Base-by-base conservation (phyloP, 2,797 vertebrate genomes). In the Sebastes kiyomatsui region DNA sequence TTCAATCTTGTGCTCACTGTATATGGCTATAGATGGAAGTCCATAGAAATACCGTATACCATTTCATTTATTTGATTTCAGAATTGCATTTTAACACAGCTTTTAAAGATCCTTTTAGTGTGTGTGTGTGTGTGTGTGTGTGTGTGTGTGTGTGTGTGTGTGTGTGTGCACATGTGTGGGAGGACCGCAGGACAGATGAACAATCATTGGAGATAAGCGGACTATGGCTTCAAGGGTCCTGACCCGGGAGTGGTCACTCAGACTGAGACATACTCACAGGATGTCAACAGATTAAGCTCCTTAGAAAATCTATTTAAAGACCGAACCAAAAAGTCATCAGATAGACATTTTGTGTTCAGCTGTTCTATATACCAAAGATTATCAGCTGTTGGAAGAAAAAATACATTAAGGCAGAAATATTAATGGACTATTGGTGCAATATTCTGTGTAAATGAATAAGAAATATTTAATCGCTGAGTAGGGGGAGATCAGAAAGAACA, bases 231-330 rank as follows among this genome's bases (percentile, higher is more conserved):
- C 77, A 38, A 49, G 75, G 89, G 89, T 89, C 88, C n/a, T 78
- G 86, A 91, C 87, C 88, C 79, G 65, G 14, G 22, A 84, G 85
- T 87, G 86, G 83, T 85, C 83, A 81, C 77, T 89, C 86, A 80
- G 76, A 87, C 84, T 33, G 79, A 85, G 81, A 84, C 80, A 87
- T 72, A 84, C 73, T 89, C 83, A 80, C 70, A 88, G 69, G 82
- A 91, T 92, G 90, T 93, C 88, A 89, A 81, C 87, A 87, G 88
- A 92, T 90, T 87, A 91, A 82, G 85, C 89, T 92, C 79, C 89
- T 92, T 90, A 91, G 87, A 73, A 79, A 90, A 83, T 83, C 88
- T 93, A 92, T 92, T 92, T 89, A 80, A 80, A 89, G 86, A 74
- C 74, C 70, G 5, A 71, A 75, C 81, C 46, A 85, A 86, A 78